Evolutionary conservation across 2,888 invertebrate genomes (phyloP).

Genomic region (Monopis laevigella): DNA sequence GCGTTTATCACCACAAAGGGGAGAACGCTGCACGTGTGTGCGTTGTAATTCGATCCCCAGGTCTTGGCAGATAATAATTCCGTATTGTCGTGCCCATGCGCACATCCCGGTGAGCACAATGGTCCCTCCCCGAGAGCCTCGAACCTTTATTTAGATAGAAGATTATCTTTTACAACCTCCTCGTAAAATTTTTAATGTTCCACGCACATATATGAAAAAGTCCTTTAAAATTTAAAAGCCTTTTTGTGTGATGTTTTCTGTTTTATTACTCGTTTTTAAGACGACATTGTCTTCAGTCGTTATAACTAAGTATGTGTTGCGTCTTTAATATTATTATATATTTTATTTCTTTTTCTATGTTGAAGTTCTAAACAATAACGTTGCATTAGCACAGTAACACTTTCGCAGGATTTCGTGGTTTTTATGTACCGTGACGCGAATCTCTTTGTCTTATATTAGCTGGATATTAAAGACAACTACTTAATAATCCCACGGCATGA

Average conservation of each 20-base stretch:
- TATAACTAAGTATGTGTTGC: not conserved
- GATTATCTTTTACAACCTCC: constrained; percentile 10
- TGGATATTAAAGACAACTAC: constrained; percentile 8
- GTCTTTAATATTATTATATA: too few species aligned
- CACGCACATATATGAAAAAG: constrained; percentile 6
- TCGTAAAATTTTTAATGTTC: constrained; percentile 9
- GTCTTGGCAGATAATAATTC: constrained; percentile 34
- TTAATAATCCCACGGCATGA: constrained; percentile 10
- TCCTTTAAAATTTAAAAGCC: constrained; percentile 9
- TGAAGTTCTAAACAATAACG: too few species aligned
- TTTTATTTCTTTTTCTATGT: too few species aligned
- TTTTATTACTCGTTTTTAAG: constrained; percentile 1
- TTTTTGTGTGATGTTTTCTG: constrained; percentile 8
- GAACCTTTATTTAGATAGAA: constrained; percentile 10
- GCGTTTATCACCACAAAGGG: too few species aligned
- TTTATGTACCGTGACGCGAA: too few species aligned
- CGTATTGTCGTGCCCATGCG: constrained; percentile 28
- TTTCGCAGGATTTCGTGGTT: too few species aligned
- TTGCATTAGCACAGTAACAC: too few species aligned
- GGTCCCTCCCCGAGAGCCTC: constrained; percentile 1
- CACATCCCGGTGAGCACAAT: constrained; percentile 23
- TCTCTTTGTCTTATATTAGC: constrained; percentile 7
- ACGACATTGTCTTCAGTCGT: not conserved
- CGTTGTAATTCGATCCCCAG: constrained; percentile 9
- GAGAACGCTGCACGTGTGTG: constrained; percentile 7